Percentiles rank a stretch among this genome's conserved stretches.
Evolutionary conservation across 2,113 vertebrate genomes (phyloP).

Genomic region (Chionis minor): DNA sequence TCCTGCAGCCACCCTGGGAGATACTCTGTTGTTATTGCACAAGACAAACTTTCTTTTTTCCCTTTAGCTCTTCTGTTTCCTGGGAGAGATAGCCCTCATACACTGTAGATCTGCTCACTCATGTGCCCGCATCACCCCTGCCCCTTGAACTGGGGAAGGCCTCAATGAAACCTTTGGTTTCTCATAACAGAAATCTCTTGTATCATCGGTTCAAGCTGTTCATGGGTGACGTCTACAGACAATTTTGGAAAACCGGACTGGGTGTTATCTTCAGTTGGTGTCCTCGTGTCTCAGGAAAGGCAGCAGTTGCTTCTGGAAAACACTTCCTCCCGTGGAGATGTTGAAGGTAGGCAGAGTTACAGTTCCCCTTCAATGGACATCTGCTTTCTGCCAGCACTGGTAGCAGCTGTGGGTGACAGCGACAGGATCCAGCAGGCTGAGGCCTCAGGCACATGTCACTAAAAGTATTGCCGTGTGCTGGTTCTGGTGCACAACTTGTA

Average conservation of each 20-base stretch:
- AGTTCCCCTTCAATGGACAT: fast-evolving
- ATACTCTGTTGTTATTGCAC: neutral
- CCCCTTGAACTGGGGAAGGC: neutral
- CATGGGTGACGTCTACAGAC: conserved; percentile 60
- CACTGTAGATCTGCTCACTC: neutral
- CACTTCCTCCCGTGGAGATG: conserved; percentile 18
- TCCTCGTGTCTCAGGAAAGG: conserved; percentile 31
- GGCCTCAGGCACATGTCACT: neutral
- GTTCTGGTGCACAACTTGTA: neutral
- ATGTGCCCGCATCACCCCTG: neutral
- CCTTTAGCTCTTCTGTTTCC: neutral
- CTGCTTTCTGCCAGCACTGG: neutral
- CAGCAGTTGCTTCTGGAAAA: conserved; percentile 46
- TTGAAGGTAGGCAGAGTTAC: conserved; percentile 52
- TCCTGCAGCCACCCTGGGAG: neutral
- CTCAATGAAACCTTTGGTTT: neutral
- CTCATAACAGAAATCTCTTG: conserved; percentile 50
- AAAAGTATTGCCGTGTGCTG: neutral
- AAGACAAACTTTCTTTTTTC: neutral
- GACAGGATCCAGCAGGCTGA: neutral
- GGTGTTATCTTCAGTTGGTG: conserved; percentile 50
- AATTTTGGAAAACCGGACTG: conserved; percentile 65
- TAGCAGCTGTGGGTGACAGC: neutral
- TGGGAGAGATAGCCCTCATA: neutral
- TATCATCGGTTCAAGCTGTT: conserved; percentile 54